phyloP scores from a whole-genome alignment of 2,797 vertebrate genomes.

The Spinus pinus region DNA sequence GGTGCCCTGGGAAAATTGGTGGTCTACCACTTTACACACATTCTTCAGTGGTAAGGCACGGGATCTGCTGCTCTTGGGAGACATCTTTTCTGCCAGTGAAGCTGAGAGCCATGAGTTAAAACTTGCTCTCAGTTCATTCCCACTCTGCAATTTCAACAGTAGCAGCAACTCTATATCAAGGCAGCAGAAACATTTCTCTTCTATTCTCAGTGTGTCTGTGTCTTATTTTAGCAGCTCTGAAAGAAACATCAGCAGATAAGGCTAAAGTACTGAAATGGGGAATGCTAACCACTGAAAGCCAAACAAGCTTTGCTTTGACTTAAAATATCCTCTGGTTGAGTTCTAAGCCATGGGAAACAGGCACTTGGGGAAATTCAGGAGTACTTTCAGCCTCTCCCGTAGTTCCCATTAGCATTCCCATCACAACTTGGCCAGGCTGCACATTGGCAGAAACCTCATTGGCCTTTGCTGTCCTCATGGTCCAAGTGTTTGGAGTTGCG shows the following conservation, averaged over 20 bases:
- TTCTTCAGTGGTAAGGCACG: neutral
- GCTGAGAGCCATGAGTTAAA: neutral
- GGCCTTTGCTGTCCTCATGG: neutral
- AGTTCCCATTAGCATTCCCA: neutral
- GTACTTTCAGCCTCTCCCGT: neutral
- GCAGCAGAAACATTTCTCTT: neutral
- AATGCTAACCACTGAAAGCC: neutral
- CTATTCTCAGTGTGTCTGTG: neutral
- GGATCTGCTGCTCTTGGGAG: neutral
- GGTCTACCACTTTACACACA: neutral
- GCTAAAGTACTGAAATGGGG: neutral
- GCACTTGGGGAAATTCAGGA: neutral
- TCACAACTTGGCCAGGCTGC: accelerated
- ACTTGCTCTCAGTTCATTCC: neutral
- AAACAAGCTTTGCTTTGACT: neutral
- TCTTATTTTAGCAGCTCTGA: conserved; percentile 11
- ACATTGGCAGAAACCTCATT: accelerated
- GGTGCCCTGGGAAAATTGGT: neutral
- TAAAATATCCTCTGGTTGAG: neutral
- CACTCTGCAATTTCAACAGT: accelerated
- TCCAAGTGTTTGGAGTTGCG: neutral
- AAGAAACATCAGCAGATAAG: neutral
- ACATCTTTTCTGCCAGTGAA: neutral
- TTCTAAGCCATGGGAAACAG: neutral
- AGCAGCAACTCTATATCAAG: neutral